Conservation (phyloP, 2,113 vertebrate species). For the Panthera uncia region DNA sequence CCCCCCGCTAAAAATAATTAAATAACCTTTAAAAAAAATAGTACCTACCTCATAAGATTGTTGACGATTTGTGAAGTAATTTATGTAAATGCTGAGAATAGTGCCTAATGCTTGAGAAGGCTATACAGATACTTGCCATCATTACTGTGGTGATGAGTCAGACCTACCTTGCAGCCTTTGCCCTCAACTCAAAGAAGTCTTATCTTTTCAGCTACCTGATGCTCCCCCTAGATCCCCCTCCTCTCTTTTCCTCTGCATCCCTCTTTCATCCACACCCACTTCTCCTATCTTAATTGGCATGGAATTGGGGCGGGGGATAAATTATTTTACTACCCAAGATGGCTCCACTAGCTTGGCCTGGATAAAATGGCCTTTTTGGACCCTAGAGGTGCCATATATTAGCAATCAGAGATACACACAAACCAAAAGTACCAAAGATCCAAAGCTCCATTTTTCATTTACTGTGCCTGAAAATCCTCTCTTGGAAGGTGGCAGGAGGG, state of each 20-base stretch:
- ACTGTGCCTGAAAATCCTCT: not conserved
- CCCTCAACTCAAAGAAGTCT: not conserved
- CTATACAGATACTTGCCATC: rapidly evolving
- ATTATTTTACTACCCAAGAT: not conserved
- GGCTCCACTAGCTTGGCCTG: not conserved
- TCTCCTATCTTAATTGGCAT: not conserved
- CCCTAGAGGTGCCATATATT: too few relatives aligned
- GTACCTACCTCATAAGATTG: too few relatives aligned
- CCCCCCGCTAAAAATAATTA: too few relatives aligned
- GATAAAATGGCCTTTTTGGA: not conserved
- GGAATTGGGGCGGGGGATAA: not conserved
- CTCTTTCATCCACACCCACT: not conserved
- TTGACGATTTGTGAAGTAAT: not conserved
- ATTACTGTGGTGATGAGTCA: rapidly evolving
- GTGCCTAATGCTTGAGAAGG: too few relatives aligned
- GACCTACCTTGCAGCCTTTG: rapidly evolving
- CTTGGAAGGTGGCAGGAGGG: not conserved
- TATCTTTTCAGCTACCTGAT: not conserved
- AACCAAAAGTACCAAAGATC: not conserved
- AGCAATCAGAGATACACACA: not conserved
- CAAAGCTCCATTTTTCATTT: not conserved
- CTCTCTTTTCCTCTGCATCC: not conserved
- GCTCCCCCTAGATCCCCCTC: not conserved
- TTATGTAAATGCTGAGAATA: not conserved
- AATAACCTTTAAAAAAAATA: not conserved